Evolutionary conservation across 2,797 vertebrate genomes (phyloP).

Genomic region (Toxotes lorentzi): DNA sequence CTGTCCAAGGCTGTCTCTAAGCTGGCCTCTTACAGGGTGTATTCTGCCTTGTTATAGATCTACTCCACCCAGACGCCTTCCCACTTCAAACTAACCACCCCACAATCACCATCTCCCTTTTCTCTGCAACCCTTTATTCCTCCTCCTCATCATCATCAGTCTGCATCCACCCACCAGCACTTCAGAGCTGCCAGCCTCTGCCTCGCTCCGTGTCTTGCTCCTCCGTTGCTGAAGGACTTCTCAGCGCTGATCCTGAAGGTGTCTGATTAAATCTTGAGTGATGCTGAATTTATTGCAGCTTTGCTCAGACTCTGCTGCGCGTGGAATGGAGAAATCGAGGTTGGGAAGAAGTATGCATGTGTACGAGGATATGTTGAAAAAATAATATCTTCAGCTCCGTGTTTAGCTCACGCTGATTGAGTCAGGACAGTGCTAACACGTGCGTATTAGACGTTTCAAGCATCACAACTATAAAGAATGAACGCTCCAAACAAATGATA

Average conservation of each 20-base stretch:
- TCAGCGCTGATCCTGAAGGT: constrained; percentile 39
- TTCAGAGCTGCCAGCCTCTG: constrained; percentile 42
- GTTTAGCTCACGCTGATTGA: not conserved
- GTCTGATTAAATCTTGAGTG: constrained; percentile 61
- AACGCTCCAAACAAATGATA: not conserved
- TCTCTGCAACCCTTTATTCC: constrained; percentile 44
- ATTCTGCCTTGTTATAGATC: constrained; percentile 28
- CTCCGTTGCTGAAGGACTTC: constrained; percentile 38
- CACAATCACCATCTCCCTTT: constrained; percentile 47
- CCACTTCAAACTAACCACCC: constrained; percentile 50
- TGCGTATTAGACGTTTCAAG: not conserved
- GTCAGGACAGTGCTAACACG: not conserved
- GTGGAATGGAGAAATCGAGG: not conserved
- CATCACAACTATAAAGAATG: not conserved
- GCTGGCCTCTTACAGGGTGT: not conserved
- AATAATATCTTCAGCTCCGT: not conserved
- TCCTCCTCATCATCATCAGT: constrained; percentile 48
- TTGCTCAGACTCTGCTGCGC: constrained; percentile 6
- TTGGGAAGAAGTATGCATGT: constrained; percentile 13
- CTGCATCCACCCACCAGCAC: constrained; percentile 58
- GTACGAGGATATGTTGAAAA: constrained; percentile 8
- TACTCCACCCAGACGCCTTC: constrained; percentile 43
- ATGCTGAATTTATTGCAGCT: constrained; percentile 17
- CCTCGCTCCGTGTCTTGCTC: constrained; percentile 11
- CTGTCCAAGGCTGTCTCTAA: not conserved